Base-by-base conservation (phyloP, 1,140 invertebrate genomes). In the Cyphomyrmex costatus region DNA sequence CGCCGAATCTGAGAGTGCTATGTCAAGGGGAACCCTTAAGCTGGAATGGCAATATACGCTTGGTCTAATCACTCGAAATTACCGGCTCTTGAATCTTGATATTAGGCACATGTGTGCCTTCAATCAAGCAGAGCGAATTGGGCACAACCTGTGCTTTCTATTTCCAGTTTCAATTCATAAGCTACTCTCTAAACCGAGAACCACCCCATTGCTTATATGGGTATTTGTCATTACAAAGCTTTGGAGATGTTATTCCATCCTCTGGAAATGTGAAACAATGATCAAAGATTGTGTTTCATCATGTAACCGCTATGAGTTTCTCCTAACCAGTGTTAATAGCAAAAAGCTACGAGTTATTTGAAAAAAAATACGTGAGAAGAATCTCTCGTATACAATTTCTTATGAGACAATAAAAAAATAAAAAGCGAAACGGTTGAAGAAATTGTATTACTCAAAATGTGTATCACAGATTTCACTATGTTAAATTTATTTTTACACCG, bases 61-160 rank as follows among this genome's bases (percentile, higher is more conserved):
- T 61, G 73, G 56, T 71, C 83, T 85, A 85, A 87, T 87, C 82
- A 87, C 58, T 73, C 65, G 82, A 76, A 90, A 90, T 90, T 89
- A 90, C 60, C 58, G 46, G 63, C 68, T 85, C 74, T 85, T 70
- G 70, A 73, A 71, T 74, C 60, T 58, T 58, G 49, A 73, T 53
- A 70, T 76, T 60, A 56, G 74, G 73, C 58, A 68, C 78, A 85
- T 58, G 80, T 85, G 86, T 74, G 86, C 56, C 85, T 70, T 53
- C 58, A 83, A 86, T 86, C 79, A 51, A 71, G 56, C 79, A 51
- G 56, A 63, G 46, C 30, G 68, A 60, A 68, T 82, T 36, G 27
- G 42, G 42, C 27, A 51, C 73, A 77, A 42, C 4, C 73, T 53
- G 61, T 42, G 78, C 85, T 70, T 83, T 71, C 71, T 42, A 42